Conservation (phyloP, 1,140 invertebrate genomes). For the Laodelphax striatellus region DNA sequence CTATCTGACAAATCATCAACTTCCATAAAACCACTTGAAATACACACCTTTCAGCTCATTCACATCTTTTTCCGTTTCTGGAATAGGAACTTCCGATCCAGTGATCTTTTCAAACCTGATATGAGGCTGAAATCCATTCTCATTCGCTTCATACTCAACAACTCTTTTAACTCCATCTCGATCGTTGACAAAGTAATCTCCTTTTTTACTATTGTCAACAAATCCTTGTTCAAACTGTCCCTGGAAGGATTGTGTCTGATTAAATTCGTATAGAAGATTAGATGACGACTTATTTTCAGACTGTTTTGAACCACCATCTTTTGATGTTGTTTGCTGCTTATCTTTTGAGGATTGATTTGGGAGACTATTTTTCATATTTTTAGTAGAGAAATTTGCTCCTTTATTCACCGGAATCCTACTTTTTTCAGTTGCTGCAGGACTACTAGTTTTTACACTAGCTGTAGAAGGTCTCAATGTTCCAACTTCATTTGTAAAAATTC, state of each 20-base stretch:
- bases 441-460: too few relatives aligned
- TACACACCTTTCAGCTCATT: not conserved
- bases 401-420: too few relatives aligned
- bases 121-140: not conserved
- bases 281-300: not conserved
- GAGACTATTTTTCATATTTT: too few relatives aligned
- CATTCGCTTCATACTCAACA: not conserved
- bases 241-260: not conserved
- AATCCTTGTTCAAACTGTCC: not conserved
- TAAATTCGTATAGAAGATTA: not conserved
- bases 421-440: too few relatives aligned
- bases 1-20: not conserved
- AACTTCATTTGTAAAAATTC: too few relatives aligned
- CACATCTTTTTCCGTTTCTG: not conserved
- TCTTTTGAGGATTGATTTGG: too few relatives aligned
- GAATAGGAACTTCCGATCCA: not conserved
- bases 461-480: too few relatives aligned
- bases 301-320: too few relatives aligned
- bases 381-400: too few relatives aligned
- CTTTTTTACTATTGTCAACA: not conserved
- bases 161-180: not conserved
- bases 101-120: not conserved
- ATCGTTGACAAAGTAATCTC: not conserved
- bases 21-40: not conserved
- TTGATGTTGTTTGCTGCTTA: too few relatives aligned